These are phyloP conservation scores for Cathartes aura DNA, from an alignment of 2,113 vertebrate genomes.

Conservation along the genomic window DNA sequence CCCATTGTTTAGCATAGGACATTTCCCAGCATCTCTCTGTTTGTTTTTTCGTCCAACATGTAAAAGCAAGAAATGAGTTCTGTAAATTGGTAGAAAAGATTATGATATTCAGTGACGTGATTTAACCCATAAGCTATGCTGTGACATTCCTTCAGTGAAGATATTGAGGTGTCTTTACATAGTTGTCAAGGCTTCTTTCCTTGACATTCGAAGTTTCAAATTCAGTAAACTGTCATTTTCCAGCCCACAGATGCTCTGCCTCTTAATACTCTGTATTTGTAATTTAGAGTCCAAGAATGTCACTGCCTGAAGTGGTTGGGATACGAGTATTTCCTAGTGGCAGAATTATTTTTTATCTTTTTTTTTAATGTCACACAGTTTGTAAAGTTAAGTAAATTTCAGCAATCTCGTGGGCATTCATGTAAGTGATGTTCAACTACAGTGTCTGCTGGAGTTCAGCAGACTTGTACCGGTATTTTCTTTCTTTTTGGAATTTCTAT, in stretches of 20 bases:
- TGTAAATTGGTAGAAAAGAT: background rate
- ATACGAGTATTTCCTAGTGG: background rate
- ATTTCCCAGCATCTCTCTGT: background rate
- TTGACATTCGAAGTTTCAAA: background rate
- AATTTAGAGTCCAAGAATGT: background rate
- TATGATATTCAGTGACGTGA: background rate
- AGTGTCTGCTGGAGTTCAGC: background rate
- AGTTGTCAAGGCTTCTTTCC: background rate
- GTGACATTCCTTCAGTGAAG: background rate
- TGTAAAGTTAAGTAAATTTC: background rate
- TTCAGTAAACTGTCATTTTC: background rate
- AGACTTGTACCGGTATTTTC: background rate
- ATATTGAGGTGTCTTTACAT: background rate
- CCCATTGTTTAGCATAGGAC: background rate
- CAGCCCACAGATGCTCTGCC: background rate
- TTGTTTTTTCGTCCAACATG: background rate
- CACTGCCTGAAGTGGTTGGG: background rate
- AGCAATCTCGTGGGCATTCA: background rate
- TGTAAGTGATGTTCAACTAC: background rate
- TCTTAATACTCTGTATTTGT: background rate
- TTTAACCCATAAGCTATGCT: accelerated
- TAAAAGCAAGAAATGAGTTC: background rate
- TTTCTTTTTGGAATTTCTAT: background rate
- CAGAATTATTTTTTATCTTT: background rate
- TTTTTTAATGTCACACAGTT: accelerated